Base-by-base conservation (phyloP, 2,888 invertebrate species). In the Biston stratarius region DNA sequence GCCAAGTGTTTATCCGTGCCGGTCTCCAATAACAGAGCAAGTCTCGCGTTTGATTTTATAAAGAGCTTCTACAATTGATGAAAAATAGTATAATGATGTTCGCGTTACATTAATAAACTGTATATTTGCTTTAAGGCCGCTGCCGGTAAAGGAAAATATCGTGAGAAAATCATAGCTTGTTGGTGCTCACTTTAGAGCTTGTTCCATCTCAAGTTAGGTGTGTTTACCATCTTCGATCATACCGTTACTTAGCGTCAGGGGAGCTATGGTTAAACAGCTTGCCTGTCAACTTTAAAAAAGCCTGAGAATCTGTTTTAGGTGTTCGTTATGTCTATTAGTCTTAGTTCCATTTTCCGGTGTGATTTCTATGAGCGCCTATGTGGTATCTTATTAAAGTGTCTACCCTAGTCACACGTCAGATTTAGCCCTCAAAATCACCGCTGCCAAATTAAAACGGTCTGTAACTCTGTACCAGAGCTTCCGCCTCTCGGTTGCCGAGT, bases 1-100 rank as follows among this genome's bases (percentile, higher is more conserved):
- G 71, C 69, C 69, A 69, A 75, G 73, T 75, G 72, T 75, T 71
- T 73, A 73, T 75, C 69, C 73, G 65, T 75, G 74, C 73, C 70
- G 61, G 65, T 44, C 56, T 59, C 64, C 62, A 69, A 71, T 73
- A 74, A 71, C 69, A 53, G 38, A 40, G 40, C 72, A 58, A 58
- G 64, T 47, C 58, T 62, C 64, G 55, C 36, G 45, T 62, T 71
- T 62, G 33, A 63, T 61, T 24, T 42, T 40, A 11, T 53, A 14
- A 53, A 5, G 15, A 52, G 53, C 51, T 56, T 56, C 12, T 11
- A 45, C 34, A 45, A 33, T 51, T 33, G 52, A n/a, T 56, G 52
- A 36, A 52, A 52, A 36, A 24, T 24, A 24, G 24, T 24, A 24
- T 2, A 24, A 24, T 24, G 3, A 24, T 24, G 1, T 24, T 24